Evolutionary conservation across 2,797 vertebrate genomes (phyloP), one percentile per base, ranked within the genome.

Genomic region (Chloroceryle inda): DNA sequence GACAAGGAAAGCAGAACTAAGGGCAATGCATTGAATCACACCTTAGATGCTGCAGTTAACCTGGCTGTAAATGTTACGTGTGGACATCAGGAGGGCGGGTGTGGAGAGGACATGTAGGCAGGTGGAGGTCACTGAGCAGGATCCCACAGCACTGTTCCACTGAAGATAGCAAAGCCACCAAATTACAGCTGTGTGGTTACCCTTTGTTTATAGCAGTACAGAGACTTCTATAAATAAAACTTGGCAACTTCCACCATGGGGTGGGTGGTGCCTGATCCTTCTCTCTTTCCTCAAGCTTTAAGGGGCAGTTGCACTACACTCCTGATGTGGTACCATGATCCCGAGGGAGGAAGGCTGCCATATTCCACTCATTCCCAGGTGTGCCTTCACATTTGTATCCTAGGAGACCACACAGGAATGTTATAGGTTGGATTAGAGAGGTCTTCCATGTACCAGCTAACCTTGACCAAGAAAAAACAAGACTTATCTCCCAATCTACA

Each of bases 61-160:
- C 71, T 50, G 9, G n/a, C 26, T 56, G 22, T 27, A 59, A 62
- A 63, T 1, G 8, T 40, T 33, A 27, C 20, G 19, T 21, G 13
- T 3, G 31, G 18, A 47, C 47, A 71, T 20, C 40, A 50, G 0
- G 4, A 50, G 24, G 16, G 42, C 44, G 71, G 42, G 29, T 23
- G 24, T 1, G 7, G 38, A 85, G 37, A 55, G 40, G 55, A 50
- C 2, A 2, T 2, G 1, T 6, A 24, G 45, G n/a, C 47, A 50
- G 29, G 23, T 17, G 33, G 33, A 62, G 31, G 47, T 40, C 35
- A 21, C 58, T 2, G 38, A 62, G 31, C 29, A 38, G 53, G 63
- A 76, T 24, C 33, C 18, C 66, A 33, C 42, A 61, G 58, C 52
- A n/a, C 26, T 29, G 33, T 11, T 9, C 47, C 47, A 33, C 56